These are phyloP conservation scores for Apis laboriosa DNA, from an alignment of 1,140 invertebrate genomes.

Conservation along the genomic window DNA sequence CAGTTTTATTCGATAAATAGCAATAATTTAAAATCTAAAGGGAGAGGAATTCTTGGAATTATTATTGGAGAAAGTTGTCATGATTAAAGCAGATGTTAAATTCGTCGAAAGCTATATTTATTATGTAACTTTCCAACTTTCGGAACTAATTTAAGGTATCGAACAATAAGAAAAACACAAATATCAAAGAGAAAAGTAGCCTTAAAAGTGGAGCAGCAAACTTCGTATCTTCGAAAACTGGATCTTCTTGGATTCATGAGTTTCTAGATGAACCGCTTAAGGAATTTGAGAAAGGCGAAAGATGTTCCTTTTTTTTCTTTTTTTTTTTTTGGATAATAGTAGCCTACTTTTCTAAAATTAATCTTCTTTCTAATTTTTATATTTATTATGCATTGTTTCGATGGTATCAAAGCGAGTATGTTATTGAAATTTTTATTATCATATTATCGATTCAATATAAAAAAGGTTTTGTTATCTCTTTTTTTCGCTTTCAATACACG, in stretches of 20 bases:
- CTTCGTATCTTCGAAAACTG: slow-evolving; percentile 48
- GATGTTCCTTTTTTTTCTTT: neutral
- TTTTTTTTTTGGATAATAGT: neutral
- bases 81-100: slow-evolving; percentile 26
- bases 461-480: too few species aligned
- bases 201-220: slow-evolving; percentile 34
- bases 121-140: slow-evolving; percentile 31
- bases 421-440: neutral
- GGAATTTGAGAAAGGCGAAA: slow-evolving; percentile 7
- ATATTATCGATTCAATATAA: too few species aligned
- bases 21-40: neutral
- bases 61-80: neutral
- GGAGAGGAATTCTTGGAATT: neutral
- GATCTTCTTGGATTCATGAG: slow-evolving; percentile 17
- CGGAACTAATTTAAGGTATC: slow-evolving; percentile 54
- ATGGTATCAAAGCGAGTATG: neutral
- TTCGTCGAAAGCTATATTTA: neutral
- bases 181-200: slow-evolving; percentile 33
- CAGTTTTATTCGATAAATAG: too few species aligned
- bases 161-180: slow-evolving; percentile 28
- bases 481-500: too few species aligned
- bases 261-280: slow-evolving; percentile 1
- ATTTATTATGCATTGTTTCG: neutral
- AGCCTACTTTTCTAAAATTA: neutral
- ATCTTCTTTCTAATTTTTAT: neutral